phyloP scores from a whole-genome alignment of 2,888 invertebrate species.

The Priapulus caudatus region DNA sequence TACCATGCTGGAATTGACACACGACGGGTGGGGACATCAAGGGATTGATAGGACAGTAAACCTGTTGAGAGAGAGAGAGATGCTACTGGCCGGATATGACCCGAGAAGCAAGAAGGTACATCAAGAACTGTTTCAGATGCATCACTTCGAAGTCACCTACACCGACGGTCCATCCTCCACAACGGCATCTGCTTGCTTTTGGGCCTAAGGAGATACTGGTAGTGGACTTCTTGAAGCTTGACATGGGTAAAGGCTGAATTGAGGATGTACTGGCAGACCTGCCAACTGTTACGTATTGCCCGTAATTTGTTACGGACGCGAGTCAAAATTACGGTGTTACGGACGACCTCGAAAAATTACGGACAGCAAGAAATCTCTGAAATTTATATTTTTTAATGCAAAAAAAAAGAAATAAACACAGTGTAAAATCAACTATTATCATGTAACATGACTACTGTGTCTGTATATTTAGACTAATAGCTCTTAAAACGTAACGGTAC shows the following conservation, averaged over 20 bases:
- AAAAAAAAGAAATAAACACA: too few relatives aligned
- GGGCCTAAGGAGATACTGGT: neutral
- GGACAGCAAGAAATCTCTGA: too few relatives aligned
- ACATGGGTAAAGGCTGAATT: neutral
- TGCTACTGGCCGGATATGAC: neutral
- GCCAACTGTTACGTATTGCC: too few relatives aligned
- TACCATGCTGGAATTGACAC: too few relatives aligned
- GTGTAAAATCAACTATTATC: too few relatives aligned
- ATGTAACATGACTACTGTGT: too few relatives aligned
- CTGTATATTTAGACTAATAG: too few relatives aligned
- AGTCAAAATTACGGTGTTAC: too few relatives aligned
- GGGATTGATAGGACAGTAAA: neutral
- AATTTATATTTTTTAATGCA: too few relatives aligned
- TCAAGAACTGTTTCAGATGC: neutral
- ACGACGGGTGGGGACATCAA: neutral
- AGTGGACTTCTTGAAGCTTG: neutral
- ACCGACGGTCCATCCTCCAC: neutral
- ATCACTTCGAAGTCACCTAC: neutral
- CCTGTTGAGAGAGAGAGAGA: neutral
- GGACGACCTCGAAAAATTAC: too few relatives aligned
- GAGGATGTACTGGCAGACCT: constrained; percentile 7
- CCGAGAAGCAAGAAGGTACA: neutral
- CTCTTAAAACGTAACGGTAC: too few relatives aligned
- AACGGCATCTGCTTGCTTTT: neutral
- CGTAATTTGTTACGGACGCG: too few relatives aligned